phyloP scores from a whole-genome alignment of 2,113 vertebrate species.

The Pionites leucogaster region DNA sequence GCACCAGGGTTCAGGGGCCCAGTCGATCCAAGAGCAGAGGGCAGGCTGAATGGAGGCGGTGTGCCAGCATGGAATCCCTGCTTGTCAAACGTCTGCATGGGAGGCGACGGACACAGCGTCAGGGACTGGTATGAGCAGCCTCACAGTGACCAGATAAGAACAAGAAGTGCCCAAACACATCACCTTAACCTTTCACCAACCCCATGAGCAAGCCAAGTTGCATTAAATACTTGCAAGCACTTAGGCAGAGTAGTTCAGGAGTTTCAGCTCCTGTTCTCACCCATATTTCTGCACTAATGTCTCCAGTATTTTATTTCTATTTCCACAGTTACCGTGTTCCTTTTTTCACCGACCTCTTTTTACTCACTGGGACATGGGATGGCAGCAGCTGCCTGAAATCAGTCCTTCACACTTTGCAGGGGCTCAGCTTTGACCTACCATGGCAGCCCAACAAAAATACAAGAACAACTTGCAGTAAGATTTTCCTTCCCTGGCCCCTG shows the following conservation, averaged over 20 bases:
- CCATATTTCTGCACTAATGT: not conserved
- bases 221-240: not conserved
- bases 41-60: constrained; percentile 91
- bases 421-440: not conserved
- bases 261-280: not conserved
- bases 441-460: not conserved
- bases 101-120: not conserved
- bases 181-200: not conserved
- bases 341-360: not conserved
- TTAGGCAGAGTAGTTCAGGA: not conserved
- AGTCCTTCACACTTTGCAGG: not conserved
- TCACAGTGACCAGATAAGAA: not conserved
- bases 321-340: not conserved
- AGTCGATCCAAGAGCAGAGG: constrained; percentile 89
- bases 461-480: not conserved
- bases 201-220: not conserved
- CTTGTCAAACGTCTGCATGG: constrained; percentile 88
- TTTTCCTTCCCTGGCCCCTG: not conserved
- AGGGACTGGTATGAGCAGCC: not conserved
- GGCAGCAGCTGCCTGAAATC: not conserved
- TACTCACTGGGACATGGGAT: not conserved
- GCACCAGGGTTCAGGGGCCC: constrained; percentile 89
- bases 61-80: constrained; percentile 96
- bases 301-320: not conserved
- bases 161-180: not conserved